phyloP scores from a whole-genome alignment of 2,113 vertebrate genomes.

The Elaphurus davidianus region DNA sequence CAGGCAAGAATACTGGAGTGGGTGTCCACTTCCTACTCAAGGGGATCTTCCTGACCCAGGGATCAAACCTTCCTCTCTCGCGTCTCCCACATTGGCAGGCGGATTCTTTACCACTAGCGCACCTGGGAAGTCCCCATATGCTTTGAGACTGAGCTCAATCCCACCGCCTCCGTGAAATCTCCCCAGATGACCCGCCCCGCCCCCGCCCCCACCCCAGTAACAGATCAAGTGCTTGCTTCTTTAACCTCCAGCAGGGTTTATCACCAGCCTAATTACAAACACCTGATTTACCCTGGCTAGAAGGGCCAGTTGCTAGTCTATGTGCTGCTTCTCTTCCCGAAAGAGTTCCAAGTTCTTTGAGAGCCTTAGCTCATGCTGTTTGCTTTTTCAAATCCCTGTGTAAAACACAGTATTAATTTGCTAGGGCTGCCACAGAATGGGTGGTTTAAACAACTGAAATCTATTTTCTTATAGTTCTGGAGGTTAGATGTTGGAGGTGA shows the following conservation, averaged over 20 bases:
- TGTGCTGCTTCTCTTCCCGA: neutral
- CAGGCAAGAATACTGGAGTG: neutral
- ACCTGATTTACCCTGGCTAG: neutral
- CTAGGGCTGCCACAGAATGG: neutral
- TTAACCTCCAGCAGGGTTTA: neutral
- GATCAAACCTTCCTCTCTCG: neutral
- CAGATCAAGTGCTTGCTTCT: neutral
- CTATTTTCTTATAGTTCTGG: neutral
- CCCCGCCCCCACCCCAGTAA: neutral
- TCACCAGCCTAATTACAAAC: neutral
- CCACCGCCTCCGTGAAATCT: neutral
- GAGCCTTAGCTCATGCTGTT: neutral
- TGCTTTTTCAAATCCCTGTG: neutral
- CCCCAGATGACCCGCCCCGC: neutral
- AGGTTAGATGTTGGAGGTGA: neutral
- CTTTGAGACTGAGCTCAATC: neutral
- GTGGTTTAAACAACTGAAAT: neutral
- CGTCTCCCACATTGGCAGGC: neutral
- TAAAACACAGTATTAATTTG: neutral
- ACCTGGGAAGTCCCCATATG: neutral
- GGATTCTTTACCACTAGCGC: neutral
- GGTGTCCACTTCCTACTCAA: neutral
- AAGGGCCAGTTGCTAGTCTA: neutral
- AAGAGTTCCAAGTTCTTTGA: neutral
- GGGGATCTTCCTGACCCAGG: neutral